phyloP scores from a whole-genome alignment of 2,888 invertebrate genomes.

The Octonoba sinensis region DNA sequence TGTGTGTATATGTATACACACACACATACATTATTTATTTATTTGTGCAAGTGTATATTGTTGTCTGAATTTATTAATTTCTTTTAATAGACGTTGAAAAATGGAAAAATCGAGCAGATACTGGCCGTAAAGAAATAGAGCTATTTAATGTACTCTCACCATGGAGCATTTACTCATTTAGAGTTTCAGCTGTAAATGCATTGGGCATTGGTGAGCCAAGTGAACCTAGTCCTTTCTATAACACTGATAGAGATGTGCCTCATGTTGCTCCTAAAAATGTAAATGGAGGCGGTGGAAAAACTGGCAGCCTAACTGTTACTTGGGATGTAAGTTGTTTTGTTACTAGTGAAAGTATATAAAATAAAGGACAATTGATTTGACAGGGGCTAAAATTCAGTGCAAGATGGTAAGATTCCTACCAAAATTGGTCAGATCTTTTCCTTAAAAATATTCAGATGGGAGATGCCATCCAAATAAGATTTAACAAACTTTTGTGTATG shows the following conservation, averaged over 20 bases:
- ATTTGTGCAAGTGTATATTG: too few species aligned
- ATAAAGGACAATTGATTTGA: too few species aligned
- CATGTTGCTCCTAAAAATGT: conserved; percentile 83
- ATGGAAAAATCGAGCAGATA: conserved; percentile 37
- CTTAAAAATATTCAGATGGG: too few species aligned
- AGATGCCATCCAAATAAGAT: too few species aligned
- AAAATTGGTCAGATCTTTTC: too few species aligned
- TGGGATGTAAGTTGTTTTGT: conserved; percentile 77
- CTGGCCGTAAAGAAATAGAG: conserved; percentile 50
- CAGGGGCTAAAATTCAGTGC: too few species aligned
- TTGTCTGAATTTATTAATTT: too few species aligned
- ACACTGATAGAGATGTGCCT: conserved; percentile 85
- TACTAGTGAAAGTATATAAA: not conserved
- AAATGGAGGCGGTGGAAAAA: conserved; percentile 94
- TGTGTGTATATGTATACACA: too few species aligned
- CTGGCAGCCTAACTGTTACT: conserved; percentile 91
- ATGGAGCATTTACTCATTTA: conserved; percentile 90
- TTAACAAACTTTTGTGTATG: too few species aligned
- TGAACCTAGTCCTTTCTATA: conserved; percentile 86
- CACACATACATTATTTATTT: too few species aligned
- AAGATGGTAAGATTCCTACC: too few species aligned
- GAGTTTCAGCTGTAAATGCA: conserved; percentile 88
- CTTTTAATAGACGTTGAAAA: conserved; percentile 42
- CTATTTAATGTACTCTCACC: conserved; percentile 77
- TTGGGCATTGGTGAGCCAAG: conserved; percentile 86